A percentile compares a stretch with the other conserved stretches of the same genome.
Conservation (phyloP, 1,140 invertebrate genomes). For the Tenebrio molitor region DNA sequence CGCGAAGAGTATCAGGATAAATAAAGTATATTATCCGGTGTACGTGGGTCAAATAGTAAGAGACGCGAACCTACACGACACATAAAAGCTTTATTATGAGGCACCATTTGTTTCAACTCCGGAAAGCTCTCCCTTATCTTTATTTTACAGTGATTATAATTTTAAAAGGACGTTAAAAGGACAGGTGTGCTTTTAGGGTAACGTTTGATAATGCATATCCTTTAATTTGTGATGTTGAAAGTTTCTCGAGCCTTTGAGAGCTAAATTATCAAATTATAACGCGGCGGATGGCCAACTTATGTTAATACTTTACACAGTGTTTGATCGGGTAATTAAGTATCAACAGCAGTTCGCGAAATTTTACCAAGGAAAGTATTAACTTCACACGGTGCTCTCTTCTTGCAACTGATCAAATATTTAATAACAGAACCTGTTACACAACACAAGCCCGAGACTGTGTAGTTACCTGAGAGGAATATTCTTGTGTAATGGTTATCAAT, state of each 20-base stretch:
- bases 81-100: conserved; percentile 14
- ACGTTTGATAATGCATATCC: neutral
- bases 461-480: too few species aligned
- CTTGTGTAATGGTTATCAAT: too few species aligned
- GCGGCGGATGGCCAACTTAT: too few species aligned
- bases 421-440: too few species aligned
- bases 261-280: too few species aligned
- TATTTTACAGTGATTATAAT: conserved; percentile 8
- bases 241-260: neutral
- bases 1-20: conserved; percentile 22
- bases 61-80: conserved; percentile 10
- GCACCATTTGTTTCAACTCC: conserved; percentile 8
- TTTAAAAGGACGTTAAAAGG: conserved; percentile 14
- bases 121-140: neutral
- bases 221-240: neutral
- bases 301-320: too few species aligned
- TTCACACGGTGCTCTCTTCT: too few species aligned
- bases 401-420: too few species aligned
- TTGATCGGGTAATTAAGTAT: too few species aligned
- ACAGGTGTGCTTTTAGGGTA: conserved; percentile 6
- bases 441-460: too few species aligned
- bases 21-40: conserved; percentile 30
- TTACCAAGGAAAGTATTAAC: too few species aligned
- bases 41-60: conserved; percentile 19
- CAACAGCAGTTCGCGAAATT: too few species aligned